phyloP scores from a whole-genome alignment of 2,888 invertebrate species.

The Ormyrus nitidulus region DNA sequence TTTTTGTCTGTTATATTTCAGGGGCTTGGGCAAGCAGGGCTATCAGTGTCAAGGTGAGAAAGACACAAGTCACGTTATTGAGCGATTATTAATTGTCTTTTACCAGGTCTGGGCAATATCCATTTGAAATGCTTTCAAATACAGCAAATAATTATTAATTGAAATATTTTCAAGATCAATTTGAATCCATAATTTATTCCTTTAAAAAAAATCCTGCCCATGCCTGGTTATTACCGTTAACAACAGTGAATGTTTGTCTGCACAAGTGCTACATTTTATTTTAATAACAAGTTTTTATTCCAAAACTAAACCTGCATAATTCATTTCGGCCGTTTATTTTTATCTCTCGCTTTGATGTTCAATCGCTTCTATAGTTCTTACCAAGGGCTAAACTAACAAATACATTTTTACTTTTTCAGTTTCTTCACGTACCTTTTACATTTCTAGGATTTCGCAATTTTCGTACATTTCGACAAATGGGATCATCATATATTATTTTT shows the following conservation, averaged over 20 bases:
- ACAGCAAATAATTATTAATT: too few relatives aligned
- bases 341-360: constrained; percentile 37
- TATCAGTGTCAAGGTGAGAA: constrained; percentile 96
- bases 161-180: too few relatives aligned
- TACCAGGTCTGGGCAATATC: constrained; percentile 51
- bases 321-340: constrained; percentile 25
- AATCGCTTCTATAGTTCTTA: constrained; percentile 40
- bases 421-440: constrained; percentile 15
- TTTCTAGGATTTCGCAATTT: constrained; percentile 25
- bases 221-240: constrained; percentile 52
- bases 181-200: too few relatives aligned
- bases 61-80: constrained; percentile 74
- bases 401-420: constrained; percentile 46
- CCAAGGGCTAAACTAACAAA: constrained; percentile 53
- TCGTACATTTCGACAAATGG: constrained; percentile 21
- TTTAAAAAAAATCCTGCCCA: constrained; percentile 28
- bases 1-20: constrained; percentile 80
- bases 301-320: neutral
- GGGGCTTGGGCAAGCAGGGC: constrained; percentile 97
- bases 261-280: constrained; percentile 45
- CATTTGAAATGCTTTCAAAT: too few relatives aligned
- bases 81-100: constrained; percentile 55
- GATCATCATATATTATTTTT: constrained; percentile 31
- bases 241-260: constrained; percentile 47
- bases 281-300: constrained; percentile 29